These are phyloP conservation scores for Corbicula japonica DNA, from an alignment of 2,888 invertebrate species.

Conservation along the genomic window DNA sequence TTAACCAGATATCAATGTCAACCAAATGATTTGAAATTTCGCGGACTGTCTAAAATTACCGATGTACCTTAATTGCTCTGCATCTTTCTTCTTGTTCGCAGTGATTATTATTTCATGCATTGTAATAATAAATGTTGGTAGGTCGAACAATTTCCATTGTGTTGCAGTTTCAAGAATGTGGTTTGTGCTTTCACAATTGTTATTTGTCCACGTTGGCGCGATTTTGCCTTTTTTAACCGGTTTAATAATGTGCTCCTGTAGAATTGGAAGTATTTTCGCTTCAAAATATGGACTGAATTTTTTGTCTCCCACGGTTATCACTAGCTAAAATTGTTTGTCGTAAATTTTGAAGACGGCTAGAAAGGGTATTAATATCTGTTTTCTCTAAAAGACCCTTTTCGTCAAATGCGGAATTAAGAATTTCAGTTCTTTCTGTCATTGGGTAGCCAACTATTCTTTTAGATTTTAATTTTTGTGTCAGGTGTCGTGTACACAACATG, in stretches of 20 bases:
- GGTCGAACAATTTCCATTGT: conserved; percentile 15
- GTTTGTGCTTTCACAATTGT: conserved; percentile 45
- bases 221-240: conserved; percentile 9
- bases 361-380: no score
- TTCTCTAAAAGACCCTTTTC: no score
- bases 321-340: no score
- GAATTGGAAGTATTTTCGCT: conserved; percentile 10
- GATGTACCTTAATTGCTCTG: conserved; percentile 25
- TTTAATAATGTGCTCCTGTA: conserved; percentile 14
- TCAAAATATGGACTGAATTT: no score
- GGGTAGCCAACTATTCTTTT: no score
- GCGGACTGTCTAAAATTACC: background rate
- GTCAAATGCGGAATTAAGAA: no score
- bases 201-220: conserved; percentile 17
- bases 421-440: no score
- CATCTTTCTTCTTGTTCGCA: conserved; percentile 21
- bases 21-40: background rate
- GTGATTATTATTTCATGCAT: conserved; percentile 2
- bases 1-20: conserved; percentile 23
- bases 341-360: no score
- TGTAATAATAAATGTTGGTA: conserved; percentile 29
- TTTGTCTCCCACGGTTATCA: no score
- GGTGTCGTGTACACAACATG: no score
- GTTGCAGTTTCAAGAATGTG: conserved; percentile 37
- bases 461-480: no score